phyloP scores from a whole-genome alignment of 2,797 vertebrate genomes.

The Furcifer pardalis region DNA sequence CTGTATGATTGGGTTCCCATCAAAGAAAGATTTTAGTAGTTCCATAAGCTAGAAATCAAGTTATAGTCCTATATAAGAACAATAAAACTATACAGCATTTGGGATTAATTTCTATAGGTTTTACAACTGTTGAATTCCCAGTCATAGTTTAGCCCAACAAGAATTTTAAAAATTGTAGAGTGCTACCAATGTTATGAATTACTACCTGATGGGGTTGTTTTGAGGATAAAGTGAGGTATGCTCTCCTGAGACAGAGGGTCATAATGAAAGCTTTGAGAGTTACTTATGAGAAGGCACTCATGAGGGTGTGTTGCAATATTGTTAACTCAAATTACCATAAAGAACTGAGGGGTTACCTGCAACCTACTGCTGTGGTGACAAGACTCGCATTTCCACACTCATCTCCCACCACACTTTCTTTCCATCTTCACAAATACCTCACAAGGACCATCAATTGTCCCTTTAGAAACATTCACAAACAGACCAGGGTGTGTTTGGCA shows the following conservation, averaged over 20 bases:
- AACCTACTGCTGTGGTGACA: not conserved
- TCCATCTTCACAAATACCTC: constrained; percentile 36
- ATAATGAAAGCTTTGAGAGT: not conserved
- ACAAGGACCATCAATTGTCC: constrained; percentile 30
- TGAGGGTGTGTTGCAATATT: not conserved
- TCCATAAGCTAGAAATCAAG: constrained; percentile 25
- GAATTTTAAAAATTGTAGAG: not conserved
- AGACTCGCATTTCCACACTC: constrained; percentile 26
- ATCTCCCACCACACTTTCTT: constrained; percentile 36
- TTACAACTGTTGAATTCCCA: not conserved
- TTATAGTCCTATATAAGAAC: not conserved
- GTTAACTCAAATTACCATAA: not conserved
- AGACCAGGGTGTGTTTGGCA: not conserved
- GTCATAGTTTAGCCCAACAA: not conserved
- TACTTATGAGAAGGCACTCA: not conserved
- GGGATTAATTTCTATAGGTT: not conserved
- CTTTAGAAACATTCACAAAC: constrained; percentile 25
- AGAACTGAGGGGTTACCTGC: constrained; percentile 16
- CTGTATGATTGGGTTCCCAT: not conserved
- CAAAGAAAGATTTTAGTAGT: not conserved
- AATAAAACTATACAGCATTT: not conserved
- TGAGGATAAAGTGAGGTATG: no score
- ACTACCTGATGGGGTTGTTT: no score
- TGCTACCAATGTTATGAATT: not conserved
- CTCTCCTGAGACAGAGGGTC: not conserved